phyloP scores from a whole-genome alignment of 2,888 invertebrate species.

The Drosophila dives region DNA sequence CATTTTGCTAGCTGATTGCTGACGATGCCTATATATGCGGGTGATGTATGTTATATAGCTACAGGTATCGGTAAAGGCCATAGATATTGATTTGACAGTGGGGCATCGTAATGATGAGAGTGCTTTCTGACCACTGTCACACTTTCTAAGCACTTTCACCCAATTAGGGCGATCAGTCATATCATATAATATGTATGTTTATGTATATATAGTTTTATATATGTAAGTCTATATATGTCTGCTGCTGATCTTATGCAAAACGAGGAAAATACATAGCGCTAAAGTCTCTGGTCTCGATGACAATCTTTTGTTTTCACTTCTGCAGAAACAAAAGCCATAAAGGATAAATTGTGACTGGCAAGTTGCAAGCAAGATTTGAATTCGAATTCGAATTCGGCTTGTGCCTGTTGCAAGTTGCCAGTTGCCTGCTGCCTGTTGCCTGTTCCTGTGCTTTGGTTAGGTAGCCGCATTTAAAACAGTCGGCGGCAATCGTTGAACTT shows the following conservation, averaged over 20 bases:
- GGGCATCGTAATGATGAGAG: constrained; percentile 50
- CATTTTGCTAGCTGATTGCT: constrained; percentile 72
- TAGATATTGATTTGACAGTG: constrained; percentile 76
- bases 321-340: constrained; percentile 79
- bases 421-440: constrained; percentile 4
- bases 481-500: constrained; percentile 75
- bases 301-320: constrained; percentile 84
- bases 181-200: constrained; percentile 29
- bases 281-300: constrained; percentile 61
- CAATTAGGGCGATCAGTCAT: constrained; percentile 69
- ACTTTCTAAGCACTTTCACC: constrained; percentile 79
- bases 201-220: constrained; percentile 4
- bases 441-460: constrained; percentile 48
- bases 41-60: constrained; percentile 76
- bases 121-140: constrained; percentile 60
- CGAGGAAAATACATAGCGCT: constrained; percentile 2
- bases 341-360: constrained; percentile 74
- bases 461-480: constrained; percentile 72
- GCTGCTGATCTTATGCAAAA: constrained; percentile 67
- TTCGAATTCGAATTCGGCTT: constrained; percentile 20
- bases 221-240: constrained; percentile 4
- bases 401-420: constrained; percentile 22
- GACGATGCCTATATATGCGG: constrained; percentile 78
- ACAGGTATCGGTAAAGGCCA: constrained; percentile 72
- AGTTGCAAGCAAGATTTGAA: constrained; percentile 11